Evolutionary conservation across 2,113 vertebrate genomes (phyloP).

Genomic region (Edolisoma coerulescens): DNA sequence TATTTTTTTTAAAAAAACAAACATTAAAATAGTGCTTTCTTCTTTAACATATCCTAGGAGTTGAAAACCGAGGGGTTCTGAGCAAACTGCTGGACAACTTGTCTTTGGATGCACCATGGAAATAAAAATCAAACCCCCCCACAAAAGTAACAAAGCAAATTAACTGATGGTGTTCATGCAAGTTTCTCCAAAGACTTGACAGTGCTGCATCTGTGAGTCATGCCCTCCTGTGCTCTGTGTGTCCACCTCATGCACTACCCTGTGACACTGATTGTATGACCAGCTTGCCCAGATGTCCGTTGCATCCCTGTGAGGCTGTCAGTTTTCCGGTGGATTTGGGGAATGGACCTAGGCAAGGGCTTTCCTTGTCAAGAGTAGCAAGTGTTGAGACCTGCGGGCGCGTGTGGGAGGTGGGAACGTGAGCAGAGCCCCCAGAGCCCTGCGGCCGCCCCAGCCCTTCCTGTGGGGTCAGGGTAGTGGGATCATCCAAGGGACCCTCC

Average conservation of each 20-base stretch:
- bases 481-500: background rate
- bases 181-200: constrained; percentile 72
- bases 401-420: background rate
- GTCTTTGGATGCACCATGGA: constrained; percentile 75
- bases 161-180: constrained; percentile 68
- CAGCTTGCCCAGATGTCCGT: constrained; percentile 57
- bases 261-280: constrained; percentile 58
- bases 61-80: constrained; percentile 69
- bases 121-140: constrained; percentile 69
- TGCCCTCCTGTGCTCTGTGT: constrained; percentile 70
- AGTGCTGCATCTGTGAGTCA: constrained; percentile 70
- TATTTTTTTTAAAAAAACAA: constrained; percentile 65
- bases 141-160: constrained; percentile 71
- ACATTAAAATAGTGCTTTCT: constrained; percentile 79
- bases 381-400: background rate
- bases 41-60: constrained; percentile 72
- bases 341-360: background rate
- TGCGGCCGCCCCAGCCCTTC: accelerated
- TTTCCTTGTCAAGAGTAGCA: background rate
- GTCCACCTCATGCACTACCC: constrained; percentile 57
- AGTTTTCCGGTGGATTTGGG: constrained; percentile 14
- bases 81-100: constrained; percentile 74
- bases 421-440: background rate
- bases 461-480: background rate
- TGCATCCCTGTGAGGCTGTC: constrained; percentile 45